Evolutionary conservation across 1,140 invertebrate species (phyloP).

Genomic region (Phocides pigmalion): DNA sequence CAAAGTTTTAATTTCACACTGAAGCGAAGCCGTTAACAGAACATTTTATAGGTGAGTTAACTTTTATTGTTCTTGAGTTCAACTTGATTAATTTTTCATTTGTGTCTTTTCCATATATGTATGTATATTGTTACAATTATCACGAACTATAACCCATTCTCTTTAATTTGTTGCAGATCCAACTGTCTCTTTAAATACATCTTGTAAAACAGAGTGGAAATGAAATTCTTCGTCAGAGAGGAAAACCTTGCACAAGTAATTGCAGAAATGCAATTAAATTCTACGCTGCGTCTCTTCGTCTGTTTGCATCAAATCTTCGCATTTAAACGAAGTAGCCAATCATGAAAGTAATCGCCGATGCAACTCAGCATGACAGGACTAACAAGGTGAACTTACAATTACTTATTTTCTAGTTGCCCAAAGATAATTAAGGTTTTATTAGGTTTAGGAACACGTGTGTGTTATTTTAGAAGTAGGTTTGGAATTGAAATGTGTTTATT

Average conservation of each 20-base stretch:
- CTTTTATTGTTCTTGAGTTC: slow-evolving; percentile 47
- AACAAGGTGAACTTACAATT: slow-evolving; percentile 20
- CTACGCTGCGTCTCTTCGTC: slow-evolving; percentile 12
- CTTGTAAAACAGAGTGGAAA: slow-evolving; percentile 32
- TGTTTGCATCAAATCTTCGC: slow-evolving; percentile 19
- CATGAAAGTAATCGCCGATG: background rate
- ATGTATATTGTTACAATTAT: slow-evolving; percentile 7
- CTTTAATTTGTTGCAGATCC: slow-evolving; percentile 34
- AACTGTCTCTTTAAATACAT: slow-evolving; percentile 26
- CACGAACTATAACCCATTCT: slow-evolving; percentile 9
- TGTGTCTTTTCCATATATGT: background rate
- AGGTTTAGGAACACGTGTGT: slow-evolving; percentile 42
- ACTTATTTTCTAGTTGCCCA: slow-evolving; percentile 51
- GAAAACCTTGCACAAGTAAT: slow-evolving; percentile 26
- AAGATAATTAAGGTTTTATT: slow-evolving; percentile 58
- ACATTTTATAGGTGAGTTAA: slow-evolving; percentile 54
- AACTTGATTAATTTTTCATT: slow-evolving; percentile 27
- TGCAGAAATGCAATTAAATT: slow-evolving; percentile 36
- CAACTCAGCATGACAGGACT: background rate
- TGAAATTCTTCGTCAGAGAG: slow-evolving; percentile 30
- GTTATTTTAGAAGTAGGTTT: slow-evolving; percentile 36
- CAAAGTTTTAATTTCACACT: slow-evolving; percentile 46
- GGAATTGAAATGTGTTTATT: background rate
- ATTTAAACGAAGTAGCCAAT: slow-evolving; percentile 28
- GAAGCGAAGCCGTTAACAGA: slow-evolving; percentile 42